Base-by-base conservation (phyloP, 1,140 invertebrate species). In the Leptinotarsa defecta region DNA sequence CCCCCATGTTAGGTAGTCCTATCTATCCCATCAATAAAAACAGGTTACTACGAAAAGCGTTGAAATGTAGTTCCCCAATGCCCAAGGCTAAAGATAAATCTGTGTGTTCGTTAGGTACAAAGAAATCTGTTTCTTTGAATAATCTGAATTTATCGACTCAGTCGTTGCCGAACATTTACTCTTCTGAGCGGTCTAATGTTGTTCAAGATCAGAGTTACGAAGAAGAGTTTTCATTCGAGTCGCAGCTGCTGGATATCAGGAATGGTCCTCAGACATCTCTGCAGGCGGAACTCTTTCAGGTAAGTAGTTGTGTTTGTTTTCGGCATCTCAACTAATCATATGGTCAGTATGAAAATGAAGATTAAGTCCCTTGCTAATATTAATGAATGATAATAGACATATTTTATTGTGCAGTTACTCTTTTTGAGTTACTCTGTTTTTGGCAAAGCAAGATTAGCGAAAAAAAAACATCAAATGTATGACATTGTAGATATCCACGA, bases 191-290 rank as follows among this genome's bases (percentile, higher is more conserved):
- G n/a, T 71, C 49, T 61, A 71, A 57, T 62, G 57, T 71, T 61
- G 70, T 71, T 71, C 70, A 71, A 71, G 70, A 71, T 71, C 70
- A 71, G 57, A 48, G 48, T 13, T 15, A 57, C 69, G 71, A 48
- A 22, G 61, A 73, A 3, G 68, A 49, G 20, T 49, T 17, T 22
- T 24, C 8, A 27, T 49, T 49, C 48, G 43, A 34, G 13, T 20
- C n/a, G 5, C 34, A 65, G n/a, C 17, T 19, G 8, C 13, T 43
- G 13, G 22, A 48, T 43, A 6, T 15, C 20, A 65, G 48, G 11
- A 62, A 61, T 65, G 11, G 13, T 15, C 22, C 71, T 65, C 57
- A 48, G 11, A 22, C 34, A 13, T 73, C 71, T 20, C 19, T 73
- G 48, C 71, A 73, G 19, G 57, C 61, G 5, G 71, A 73, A 49